Conservation (phyloP, 2,888 invertebrate species). For the Mystacides longicornis region DNA sequence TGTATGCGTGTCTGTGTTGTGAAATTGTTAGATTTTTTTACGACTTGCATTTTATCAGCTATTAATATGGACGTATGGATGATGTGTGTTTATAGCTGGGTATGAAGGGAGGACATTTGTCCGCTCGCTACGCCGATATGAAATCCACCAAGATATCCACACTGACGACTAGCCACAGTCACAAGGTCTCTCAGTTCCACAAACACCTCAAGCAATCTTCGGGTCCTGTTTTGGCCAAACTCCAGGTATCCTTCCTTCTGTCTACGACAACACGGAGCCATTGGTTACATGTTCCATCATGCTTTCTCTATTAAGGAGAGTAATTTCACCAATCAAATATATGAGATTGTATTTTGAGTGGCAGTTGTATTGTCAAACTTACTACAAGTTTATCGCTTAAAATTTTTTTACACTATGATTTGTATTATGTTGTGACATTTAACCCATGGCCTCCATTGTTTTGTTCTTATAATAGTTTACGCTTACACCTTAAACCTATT, state of each 20-base stretch:
- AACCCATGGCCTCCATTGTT: not conserved
- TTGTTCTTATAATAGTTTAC: too few species aligned
- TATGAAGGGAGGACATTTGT: slow-evolving; percentile 56
- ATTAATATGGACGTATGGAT: slow-evolving; percentile 24
- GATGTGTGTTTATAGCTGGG: slow-evolving; percentile 45
- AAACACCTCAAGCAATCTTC: slow-evolving; percentile 83
- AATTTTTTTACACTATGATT: not conserved
- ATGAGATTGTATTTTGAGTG: slow-evolving; percentile 1
- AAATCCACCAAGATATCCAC: slow-evolving; percentile 88
- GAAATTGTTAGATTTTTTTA: not conserved
- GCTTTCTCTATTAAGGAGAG: too few species aligned
- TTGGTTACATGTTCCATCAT: not conserved
- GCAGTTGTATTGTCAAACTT: slow-evolving; percentile 4
- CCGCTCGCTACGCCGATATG: slow-evolving; percentile 75
- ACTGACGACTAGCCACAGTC: slow-evolving; percentile 77
- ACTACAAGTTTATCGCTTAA: not conserved
- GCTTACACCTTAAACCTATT: too few species aligned
- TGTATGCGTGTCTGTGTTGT: not conserved
- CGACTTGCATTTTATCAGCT: not conserved
- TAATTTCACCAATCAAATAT: too few species aligned
- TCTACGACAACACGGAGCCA: not conserved
- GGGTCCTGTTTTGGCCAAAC: slow-evolving; percentile 75
- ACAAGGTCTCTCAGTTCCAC: slow-evolving; percentile 92
- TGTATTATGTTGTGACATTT: not conserved
- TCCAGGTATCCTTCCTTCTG: slow-evolving; percentile 50